Evolutionary conservation across 2,888 invertebrate genomes (phyloP).

Genomic region (Amphipyra tragopoginis): DNA sequence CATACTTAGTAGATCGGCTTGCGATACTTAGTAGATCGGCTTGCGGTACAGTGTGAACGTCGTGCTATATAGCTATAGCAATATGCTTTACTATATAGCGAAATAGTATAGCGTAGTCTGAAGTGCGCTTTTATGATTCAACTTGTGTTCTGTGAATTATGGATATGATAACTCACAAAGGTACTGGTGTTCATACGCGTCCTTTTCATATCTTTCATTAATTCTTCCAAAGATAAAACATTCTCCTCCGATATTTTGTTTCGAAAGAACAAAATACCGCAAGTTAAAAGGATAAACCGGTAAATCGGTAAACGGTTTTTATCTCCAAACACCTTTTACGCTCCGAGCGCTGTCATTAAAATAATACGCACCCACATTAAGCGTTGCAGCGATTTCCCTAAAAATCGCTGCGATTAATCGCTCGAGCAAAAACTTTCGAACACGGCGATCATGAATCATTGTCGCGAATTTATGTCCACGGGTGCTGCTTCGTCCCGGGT

Average conservation of each 20-base stretch:
- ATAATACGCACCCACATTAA: conserved; percentile 59
- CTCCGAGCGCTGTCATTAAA: conserved; percentile 58
- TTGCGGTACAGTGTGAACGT: no score
- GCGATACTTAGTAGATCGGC: no score
- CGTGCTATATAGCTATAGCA: no score
- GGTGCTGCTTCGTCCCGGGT: conserved; percentile 67
- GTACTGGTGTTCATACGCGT: not conserved
- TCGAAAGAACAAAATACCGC: conserved; percentile 26
- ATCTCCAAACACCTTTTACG: conserved; percentile 53
- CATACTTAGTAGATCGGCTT: no score
- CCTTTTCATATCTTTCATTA: conserved; percentile 22
- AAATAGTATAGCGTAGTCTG: no score
- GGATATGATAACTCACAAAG: not conserved
- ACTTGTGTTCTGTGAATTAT: conserved; percentile 1
- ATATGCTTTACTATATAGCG: no score
- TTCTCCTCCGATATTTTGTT: conserved; percentile 22
- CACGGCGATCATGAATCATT: conserved; percentile 86
- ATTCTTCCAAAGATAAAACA: conserved; percentile 27
- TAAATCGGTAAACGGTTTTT: conserved; percentile 57
- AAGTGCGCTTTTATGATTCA: no score
- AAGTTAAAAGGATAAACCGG: conserved; percentile 55
- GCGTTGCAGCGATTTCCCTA: conserved; percentile 64
- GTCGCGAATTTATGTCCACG: conserved; percentile 84
- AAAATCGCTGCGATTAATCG: conserved; percentile 82
- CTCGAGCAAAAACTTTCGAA: conserved; percentile 82